A percentile compares a stretch with the other conserved stretches of the same genome.
These are phyloP conservation scores for Dipodomys spectabilis DNA, from an alignment of 2,113 vertebrate species.

Conservation along the genomic window DNA sequence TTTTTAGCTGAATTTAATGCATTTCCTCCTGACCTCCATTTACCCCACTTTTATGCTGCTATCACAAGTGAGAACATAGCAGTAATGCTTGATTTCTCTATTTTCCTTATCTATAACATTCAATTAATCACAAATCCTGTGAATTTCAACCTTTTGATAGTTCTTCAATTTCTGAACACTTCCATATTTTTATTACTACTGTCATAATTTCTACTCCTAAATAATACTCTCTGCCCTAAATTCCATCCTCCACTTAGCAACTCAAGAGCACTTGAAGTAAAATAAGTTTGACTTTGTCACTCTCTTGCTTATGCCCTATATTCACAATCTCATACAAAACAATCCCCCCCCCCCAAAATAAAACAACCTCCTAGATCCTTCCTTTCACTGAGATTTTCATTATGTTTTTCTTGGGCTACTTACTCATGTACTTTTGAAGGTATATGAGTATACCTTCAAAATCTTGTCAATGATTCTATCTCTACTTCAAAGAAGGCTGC, in stretches of 20 bases:
- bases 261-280: conserved; percentile 7
- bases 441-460: background rate
- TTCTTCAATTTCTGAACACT: conserved; percentile 41
- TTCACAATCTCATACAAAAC: background rate
- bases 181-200: background rate
- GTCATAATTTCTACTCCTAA: background rate
- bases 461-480: background rate
- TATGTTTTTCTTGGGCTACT: background rate
- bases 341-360: background rate
- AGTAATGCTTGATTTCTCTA: background rate
- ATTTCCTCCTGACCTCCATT: background rate
- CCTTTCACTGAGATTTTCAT: background rate
- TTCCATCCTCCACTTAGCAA: background rate
- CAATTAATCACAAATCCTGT: background rate
- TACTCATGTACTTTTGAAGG: background rate
- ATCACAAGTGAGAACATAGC: background rate
- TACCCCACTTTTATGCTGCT: background rate
- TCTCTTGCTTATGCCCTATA: background rate
- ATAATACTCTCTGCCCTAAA: background rate
- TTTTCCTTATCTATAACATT: background rate
- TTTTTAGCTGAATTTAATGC: background rate
- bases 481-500: background rate
- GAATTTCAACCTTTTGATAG: conserved; percentile 9
- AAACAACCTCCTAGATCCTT: background rate
- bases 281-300: background rate